Conservation (phyloP, 1,140 invertebrate genomes). For the Monochamus saltuarius region DNA sequence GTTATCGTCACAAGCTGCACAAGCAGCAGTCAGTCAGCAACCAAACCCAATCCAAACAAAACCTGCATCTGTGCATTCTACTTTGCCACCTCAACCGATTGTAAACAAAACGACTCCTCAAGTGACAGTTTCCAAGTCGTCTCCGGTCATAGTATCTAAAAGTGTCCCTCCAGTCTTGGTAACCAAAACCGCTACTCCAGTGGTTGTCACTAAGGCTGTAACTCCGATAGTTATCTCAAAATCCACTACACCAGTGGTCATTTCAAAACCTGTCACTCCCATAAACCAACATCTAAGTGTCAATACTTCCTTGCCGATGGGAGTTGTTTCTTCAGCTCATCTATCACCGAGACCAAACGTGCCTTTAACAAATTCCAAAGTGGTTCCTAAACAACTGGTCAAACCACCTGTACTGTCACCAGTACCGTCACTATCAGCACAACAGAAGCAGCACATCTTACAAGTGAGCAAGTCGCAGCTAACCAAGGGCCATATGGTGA, state of each 20-base stretch:
- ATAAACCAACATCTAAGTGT: conserved; percentile 39
- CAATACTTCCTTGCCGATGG: conserved; percentile 32
- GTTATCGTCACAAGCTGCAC: conserved; percentile 47
- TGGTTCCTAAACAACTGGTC: conserved; percentile 11
- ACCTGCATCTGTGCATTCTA: neutral
- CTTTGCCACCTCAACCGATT: neutral
- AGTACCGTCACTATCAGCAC: conserved; percentile 24
- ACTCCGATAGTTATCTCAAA: conserved; percentile 12
- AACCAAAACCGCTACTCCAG: conserved; percentile 18
- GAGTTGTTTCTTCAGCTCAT: conserved; percentile 28
- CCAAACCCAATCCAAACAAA: conserved; percentile 16
- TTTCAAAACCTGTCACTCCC: conserved; percentile 29
- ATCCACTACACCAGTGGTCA: conserved; percentile 9
- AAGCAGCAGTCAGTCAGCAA: conserved; percentile 40
- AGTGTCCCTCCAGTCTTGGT: conserved; percentile 5
- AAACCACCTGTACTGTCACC: conserved; percentile 49
- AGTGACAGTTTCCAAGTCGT: neutral
- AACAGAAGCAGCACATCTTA: conserved; percentile 39
- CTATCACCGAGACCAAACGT: conserved; percentile 40
- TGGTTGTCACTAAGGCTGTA: conserved; percentile 15
- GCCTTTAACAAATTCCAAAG: conserved; percentile 27
- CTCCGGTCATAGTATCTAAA: conserved; percentile 9
- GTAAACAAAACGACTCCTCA: neutral
- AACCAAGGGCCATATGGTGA: conserved; percentile 21
- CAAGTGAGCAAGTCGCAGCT: conserved; percentile 31